Evolutionary conservation across 2,888 invertebrate species (phyloP).

Genomic region (Atrina japonica): DNA sequence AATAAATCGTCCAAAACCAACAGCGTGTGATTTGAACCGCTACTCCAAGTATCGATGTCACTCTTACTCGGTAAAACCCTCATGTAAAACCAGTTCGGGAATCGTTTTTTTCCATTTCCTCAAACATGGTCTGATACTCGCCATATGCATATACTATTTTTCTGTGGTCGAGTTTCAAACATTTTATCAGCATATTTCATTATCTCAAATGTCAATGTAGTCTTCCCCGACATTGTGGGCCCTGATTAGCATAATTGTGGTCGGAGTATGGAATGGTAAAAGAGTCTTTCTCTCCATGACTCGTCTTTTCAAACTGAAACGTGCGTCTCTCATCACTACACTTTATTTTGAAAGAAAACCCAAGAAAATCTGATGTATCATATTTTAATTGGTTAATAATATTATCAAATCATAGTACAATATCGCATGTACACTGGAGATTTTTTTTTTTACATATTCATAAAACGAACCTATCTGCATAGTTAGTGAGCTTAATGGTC

Average conservation of each 20-base stretch:
- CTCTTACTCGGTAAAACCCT: conserved; percentile 18
- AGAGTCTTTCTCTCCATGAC: conserved; percentile 16
- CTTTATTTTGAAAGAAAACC: no score
- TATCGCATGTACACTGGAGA: no score
- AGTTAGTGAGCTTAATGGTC: no score
- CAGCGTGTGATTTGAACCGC: conserved; percentile 18
- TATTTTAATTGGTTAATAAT: no score
- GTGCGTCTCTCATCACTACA: neutral
- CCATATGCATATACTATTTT: conserved; percentile 16
- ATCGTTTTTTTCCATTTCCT: conserved; percentile 1
- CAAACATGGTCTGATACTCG: conserved; percentile 9
- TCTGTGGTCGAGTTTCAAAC: conserved; percentile 15
- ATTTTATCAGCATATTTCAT: conserved; percentile 9
- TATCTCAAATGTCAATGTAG: conserved; percentile 6
- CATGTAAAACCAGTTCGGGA: conserved; percentile 2
- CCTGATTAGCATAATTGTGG: conserved; percentile 16
- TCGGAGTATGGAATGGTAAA: conserved; percentile 20
- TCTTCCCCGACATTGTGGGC: conserved; percentile 27
- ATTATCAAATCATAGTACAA: no score
- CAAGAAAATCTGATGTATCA: no score
- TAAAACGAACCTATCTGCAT: no score
- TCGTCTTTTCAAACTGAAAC: neutral
- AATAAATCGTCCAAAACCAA: no score
- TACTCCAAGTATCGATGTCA: conserved; percentile 14
- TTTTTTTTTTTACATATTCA: no score